These are phyloP conservation scores for Xanthorhoe spadicearia DNA, from an alignment of 2,888 invertebrate species.

Conservation along the genomic window DNA sequence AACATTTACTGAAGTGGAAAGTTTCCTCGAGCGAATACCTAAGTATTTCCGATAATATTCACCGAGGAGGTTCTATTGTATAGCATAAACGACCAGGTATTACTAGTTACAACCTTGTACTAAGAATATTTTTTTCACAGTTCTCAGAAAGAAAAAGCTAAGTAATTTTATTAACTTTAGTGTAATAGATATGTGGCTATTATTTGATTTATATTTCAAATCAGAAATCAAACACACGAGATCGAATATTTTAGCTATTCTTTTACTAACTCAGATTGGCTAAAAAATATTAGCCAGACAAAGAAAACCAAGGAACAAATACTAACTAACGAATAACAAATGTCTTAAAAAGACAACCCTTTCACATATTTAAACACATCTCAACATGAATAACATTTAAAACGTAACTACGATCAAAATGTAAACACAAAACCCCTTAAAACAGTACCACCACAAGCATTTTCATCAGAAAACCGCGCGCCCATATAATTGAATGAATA, in stretches of 20 bases:
- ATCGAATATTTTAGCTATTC: not conserved
- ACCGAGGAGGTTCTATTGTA: not conserved
- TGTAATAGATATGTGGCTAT: too few species aligned
- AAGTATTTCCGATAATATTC: not conserved
- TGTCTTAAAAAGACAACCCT: slow-evolving; percentile 7
- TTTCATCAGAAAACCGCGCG: slow-evolving; percentile 71
- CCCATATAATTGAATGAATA: slow-evolving; percentile 83
- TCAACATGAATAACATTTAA: slow-evolving; percentile 39
- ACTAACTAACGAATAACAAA: not conserved
- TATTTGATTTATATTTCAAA: too few species aligned
- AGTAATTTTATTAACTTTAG: too few species aligned
- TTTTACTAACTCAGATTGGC: not conserved
- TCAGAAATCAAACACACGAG: too few species aligned
- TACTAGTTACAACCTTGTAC: too few species aligned
- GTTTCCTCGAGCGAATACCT: too few species aligned
- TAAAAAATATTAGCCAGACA: not conserved
- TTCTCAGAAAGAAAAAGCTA: too few species aligned
- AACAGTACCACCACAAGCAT: slow-evolving; percentile 58
- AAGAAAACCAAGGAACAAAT: not conserved
- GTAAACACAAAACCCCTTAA: slow-evolving; percentile 49
- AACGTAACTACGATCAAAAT: slow-evolving; percentile 40
- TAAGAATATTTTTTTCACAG: too few species aligned
- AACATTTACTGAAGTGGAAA: not conserved
- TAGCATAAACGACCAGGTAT: too few species aligned
- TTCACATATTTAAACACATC: slow-evolving; percentile 37